phyloP scores from a whole-genome alignment of 2,113 vertebrate species.

The Microtus oregoni region DNA sequence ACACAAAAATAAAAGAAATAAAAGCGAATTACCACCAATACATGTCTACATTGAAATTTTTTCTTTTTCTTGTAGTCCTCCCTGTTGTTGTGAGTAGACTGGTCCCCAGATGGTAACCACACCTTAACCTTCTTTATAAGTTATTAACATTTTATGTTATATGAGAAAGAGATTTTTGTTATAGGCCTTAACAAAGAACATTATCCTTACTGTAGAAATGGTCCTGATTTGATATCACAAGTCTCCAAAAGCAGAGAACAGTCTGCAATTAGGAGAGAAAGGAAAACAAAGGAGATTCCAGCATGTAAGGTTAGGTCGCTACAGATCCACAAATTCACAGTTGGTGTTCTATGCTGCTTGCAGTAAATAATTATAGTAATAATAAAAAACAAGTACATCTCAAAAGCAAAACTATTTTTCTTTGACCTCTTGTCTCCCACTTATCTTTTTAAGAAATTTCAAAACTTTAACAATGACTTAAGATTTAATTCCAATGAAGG shows the following conservation, averaged over 20 bases:
- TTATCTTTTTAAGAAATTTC: conserved; percentile 24
- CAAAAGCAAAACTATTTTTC: not conserved
- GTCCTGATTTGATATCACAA: not conserved
- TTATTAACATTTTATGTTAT: not conserved
- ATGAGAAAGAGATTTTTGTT: not conserved
- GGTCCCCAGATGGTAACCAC: not conserved
- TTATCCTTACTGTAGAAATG: not conserved
- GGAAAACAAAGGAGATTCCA: not conserved
- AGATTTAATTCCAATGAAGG: not conserved
- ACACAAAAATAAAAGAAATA: not conserved
- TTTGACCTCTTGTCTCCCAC: not conserved
- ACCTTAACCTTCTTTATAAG: not conserved
- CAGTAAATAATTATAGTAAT: not conserved
- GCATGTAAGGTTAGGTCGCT: not conserved
- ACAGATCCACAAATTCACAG: not conserved
- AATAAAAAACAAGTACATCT: not conserved
- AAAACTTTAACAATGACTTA: not conserved
- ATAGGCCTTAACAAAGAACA: not conserved
- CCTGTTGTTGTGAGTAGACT: not conserved
- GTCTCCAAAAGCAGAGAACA: not conserved
- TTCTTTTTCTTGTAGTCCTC: not conserved
- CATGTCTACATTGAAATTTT: not conserved
- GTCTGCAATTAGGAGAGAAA: not conserved
- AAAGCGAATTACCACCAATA: not conserved
- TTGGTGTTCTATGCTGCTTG: not conserved